Percentiles rank a stretch among this genome's conserved stretches.
These are phyloP conservation scores for Malthinus flaveolus DNA, from an alignment of 2,888 invertebrate species.

Conservation along the genomic window DNA sequence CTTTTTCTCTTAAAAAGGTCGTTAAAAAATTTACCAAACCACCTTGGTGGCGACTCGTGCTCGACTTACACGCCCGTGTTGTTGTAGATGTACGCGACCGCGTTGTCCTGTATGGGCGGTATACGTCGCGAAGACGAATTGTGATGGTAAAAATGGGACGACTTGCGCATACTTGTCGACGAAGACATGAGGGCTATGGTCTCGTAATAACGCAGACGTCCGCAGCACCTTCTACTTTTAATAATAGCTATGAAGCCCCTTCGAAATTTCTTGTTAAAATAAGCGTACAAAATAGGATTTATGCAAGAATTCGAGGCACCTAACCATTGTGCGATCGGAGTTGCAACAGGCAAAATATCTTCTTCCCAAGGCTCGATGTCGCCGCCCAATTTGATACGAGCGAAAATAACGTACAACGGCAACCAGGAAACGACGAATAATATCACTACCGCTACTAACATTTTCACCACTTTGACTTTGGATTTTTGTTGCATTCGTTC, in stretches of 20 bases:
- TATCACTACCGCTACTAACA: constrained; percentile 90
- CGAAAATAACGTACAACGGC: constrained; percentile 87
- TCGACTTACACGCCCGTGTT: constrained; percentile 71
- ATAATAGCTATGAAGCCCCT: constrained; percentile 88
- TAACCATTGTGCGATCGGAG: constrained; percentile 90
- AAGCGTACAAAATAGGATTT: constrained; percentile 92
- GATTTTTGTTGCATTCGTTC: constrained; percentile 92
- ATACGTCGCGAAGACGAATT: constrained; percentile 57
- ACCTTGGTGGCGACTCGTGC: constrained; percentile 39
- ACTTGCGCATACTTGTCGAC: constrained; percentile 82
- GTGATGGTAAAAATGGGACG: constrained; percentile 80
- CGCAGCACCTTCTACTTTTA: constrained; percentile 84
- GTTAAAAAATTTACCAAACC: constrained; percentile 24
- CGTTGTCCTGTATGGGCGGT: constrained; percentile 50
- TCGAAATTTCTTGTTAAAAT: constrained; percentile 92
- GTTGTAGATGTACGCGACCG: constrained; percentile 64
- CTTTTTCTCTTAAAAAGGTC: constrained; percentile 12
- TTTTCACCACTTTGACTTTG: constrained; percentile 92
- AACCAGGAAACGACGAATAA: constrained; percentile 93
- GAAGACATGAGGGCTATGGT: constrained; percentile 85
- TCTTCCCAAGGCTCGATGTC: constrained; percentile 77
- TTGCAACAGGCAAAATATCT: constrained; percentile 76
- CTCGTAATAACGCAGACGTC: constrained; percentile 82
- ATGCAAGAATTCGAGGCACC: constrained; percentile 95
- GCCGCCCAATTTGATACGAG: constrained; percentile 82